Percentiles rank a stretch among this genome's conserved stretches.
phyloP scores from a whole-genome alignment of 2,888 invertebrate species.

The Netelia virgata region DNA sequence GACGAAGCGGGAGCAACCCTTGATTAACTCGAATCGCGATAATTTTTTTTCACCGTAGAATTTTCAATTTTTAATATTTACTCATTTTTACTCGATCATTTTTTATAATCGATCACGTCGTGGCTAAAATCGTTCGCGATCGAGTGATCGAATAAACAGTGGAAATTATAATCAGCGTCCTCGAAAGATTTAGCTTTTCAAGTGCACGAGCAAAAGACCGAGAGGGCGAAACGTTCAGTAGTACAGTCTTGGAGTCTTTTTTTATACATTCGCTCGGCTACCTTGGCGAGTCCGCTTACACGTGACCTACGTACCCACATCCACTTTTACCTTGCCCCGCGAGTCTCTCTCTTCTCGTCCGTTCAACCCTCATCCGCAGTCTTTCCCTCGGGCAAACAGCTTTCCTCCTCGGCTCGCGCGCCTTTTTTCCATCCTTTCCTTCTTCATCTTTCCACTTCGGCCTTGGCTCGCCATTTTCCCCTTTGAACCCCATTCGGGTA shows the following conservation, averaged over 20 bases:
- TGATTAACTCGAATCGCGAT: too few relatives aligned
- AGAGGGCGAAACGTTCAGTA: conserved; percentile 28
- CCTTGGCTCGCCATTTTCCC: neutral
- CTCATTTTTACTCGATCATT: neutral
- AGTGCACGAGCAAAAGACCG: conserved; percentile 7
- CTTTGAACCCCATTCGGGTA: too few relatives aligned
- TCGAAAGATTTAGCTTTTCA: conserved; percentile 26
- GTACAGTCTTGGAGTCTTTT: conserved; percentile 41
- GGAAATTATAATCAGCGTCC: conserved; percentile 24
- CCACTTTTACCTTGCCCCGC: conserved; percentile 44
- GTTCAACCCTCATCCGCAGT: conserved; percentile 31
- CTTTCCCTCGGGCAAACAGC: conserved; percentile 12
- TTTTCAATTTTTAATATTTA: neutral
- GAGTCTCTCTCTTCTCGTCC: conserved; percentile 7
- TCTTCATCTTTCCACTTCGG: neutral
- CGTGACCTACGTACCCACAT: conserved; percentile 55
- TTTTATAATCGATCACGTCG: neutral
- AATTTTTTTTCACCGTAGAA: too few relatives aligned
- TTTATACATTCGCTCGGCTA: conserved; percentile 26
- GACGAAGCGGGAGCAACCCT: neutral
- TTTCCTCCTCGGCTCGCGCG: conserved; percentile 33
- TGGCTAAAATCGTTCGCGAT: neutral
- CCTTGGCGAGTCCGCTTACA: conserved; percentile 43
- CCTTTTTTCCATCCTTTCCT: conserved; percentile 10
- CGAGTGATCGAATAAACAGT: neutral